Conservation (phyloP, 2,113 vertebrate species). For the Alethe castanea region DNA sequence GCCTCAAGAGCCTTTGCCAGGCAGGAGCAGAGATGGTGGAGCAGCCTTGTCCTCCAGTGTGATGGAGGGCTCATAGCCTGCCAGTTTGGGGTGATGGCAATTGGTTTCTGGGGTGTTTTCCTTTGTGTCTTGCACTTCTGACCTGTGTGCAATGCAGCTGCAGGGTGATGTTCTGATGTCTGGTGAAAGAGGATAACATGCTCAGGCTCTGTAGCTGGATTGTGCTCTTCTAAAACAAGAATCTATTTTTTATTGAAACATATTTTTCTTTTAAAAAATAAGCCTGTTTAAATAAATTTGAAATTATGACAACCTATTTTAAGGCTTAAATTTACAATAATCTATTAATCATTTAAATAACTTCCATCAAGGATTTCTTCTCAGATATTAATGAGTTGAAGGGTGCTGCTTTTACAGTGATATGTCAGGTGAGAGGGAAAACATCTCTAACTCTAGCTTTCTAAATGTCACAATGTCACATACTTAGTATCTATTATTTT, state of each 20-base stretch:
- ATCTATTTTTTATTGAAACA: background rate
- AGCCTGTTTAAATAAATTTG: conserved; percentile 52
- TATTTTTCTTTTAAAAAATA: conserved; percentile 34
- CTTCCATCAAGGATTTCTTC: conserved; percentile 27
- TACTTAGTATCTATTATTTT: conserved; percentile 56
- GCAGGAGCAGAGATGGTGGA: background rate
- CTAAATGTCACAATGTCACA: conserved; percentile 57
- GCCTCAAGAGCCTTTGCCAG: background rate
- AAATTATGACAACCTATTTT: conserved; percentile 59
- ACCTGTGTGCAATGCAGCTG: background rate
- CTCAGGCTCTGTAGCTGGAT: background rate
- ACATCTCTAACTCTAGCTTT: conserved; percentile 52
- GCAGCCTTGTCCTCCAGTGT: background rate
- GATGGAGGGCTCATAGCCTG: background rate
- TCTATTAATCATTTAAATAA: conserved; percentile 63
- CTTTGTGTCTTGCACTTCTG: background rate
- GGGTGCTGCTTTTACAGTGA: conserved; percentile 48
- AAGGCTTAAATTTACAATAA: conserved; percentile 57
- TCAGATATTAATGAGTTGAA: conserved; percentile 58
- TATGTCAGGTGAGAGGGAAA: conserved; percentile 51
- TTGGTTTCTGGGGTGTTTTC: background rate
- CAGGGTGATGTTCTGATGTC: fast-evolving
- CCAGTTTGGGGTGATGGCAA: fast-evolving
- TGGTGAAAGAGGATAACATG: fast-evolving
- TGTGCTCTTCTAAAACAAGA: background rate